phyloP scores from a whole-genome alignment of 2,797 vertebrate genomes.

The Peromyscus eremicus region DNA sequence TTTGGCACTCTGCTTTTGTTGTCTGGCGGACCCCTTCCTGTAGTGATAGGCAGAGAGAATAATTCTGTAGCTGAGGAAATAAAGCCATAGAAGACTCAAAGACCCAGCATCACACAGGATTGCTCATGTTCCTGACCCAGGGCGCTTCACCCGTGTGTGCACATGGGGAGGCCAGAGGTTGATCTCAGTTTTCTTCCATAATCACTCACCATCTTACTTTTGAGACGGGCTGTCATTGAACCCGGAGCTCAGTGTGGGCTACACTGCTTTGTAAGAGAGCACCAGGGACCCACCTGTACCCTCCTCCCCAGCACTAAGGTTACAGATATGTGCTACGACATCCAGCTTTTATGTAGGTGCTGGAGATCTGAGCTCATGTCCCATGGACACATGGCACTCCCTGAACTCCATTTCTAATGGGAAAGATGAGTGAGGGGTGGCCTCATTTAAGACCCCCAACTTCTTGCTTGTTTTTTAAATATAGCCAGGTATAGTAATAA shows the following conservation, averaged over 20 bases:
- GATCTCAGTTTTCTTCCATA: not conserved
- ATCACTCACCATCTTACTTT: not conserved
- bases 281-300: not conserved
- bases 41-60: not conserved
- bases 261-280: not conserved
- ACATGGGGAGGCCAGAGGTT: not conserved
- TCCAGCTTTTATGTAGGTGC: not conserved
- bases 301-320: not conserved
- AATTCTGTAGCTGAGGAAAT: not conserved
- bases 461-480: conserved; percentile 39
- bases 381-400: not conserved
- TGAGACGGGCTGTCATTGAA: not conserved
- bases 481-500: not conserved
- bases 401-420: not conserved
- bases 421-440: not conserved
- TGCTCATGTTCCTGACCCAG: not conserved
- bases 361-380: not conserved
- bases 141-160: not conserved
- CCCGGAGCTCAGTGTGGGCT: not conserved
- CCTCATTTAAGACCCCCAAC: not conserved
- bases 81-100: not conserved
- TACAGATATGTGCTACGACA: not conserved
- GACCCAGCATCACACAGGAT: not conserved
- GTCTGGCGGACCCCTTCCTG: not conserved
- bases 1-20: not conserved